Base-by-base conservation (phyloP, 1,140 invertebrate genomes). In the Brachionus paranguensis region DNA sequence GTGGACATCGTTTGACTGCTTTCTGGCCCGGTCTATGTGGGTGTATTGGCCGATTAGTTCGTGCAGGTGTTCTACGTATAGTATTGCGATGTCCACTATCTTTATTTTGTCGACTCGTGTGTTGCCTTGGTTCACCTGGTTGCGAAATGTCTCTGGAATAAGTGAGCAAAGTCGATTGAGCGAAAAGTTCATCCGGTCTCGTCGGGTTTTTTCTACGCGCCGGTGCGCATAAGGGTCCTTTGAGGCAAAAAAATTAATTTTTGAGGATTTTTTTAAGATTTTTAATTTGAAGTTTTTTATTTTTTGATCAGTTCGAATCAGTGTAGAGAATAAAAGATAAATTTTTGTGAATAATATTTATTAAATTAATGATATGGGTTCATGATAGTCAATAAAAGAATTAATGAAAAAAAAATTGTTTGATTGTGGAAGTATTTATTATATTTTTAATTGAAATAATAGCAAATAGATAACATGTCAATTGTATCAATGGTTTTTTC, bases 81-180 rank as follows among this genome's bases (percentile, higher is more conserved):
- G 33, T 64, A 81, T 81, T 27, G 78, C 78, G 11, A 81, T 64
- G 53, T 81, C 78, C 8, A 81, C 78, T 45, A 68, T 81, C 41
- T 81, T 81, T 41, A 81, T 81, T 60, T 81, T 81, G 60, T 81
- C 78, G 3, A 81, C 78, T 64, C 78, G 50, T 1, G 33, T 81
- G 20, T 81, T 64, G 24, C 53, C 78, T 47, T 81, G 78, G 14
- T 81, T 81, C 7, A 81, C 78, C 14, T 81, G 53, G 27, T 64
- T 64, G 17, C 64, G 78, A 47, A 81, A 81, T 27, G n/a, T 43
- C 20, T 81, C 78, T 24, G 78, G 78, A 45, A 81, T 60, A 2
- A 81, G 41, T 64, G 78, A 81, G 29, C 53, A 43, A 27, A 81
- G 17, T 6, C 64, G 2, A 27, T 81, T 81, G 24, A 81, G 17